phyloP scores from a whole-genome alignment of 2,113 vertebrate genomes.

The Zosterops japonicus region DNA sequence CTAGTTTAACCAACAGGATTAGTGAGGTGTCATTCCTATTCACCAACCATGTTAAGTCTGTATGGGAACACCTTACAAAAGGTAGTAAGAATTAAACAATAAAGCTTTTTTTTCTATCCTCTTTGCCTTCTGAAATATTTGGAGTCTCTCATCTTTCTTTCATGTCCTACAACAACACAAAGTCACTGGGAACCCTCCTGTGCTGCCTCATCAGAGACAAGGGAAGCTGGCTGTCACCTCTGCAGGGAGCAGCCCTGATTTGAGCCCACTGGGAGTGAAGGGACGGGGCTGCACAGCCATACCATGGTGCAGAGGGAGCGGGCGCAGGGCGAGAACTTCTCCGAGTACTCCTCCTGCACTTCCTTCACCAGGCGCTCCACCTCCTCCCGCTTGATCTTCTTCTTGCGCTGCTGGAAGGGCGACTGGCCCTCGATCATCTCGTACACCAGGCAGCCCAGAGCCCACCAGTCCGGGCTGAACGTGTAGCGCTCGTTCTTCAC shows the following conservation, averaged over 20 bases:
- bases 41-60: no score
- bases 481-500: slow-evolving; percentile 95
- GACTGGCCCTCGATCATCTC: slow-evolving; percentile 99
- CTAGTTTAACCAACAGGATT: no score
- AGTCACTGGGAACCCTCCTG: neutral
- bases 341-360: slow-evolving; percentile 89
- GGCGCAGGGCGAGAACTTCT: slow-evolving; percentile 86
- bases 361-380: slow-evolving; percentile 93
- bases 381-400: slow-evolving; percentile 96
- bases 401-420: slow-evolving; percentile 96
- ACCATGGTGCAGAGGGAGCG: slow-evolving; percentile 90
- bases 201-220: neutral
- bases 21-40: no score
- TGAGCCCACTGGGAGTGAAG: neutral
- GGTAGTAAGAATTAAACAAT: no score
- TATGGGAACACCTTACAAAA: no score
- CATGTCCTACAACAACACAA: no score
- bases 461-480: slow-evolving; percentile 97
- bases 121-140: no score
- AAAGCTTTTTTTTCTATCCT: no score
- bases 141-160: no score
- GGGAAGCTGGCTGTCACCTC: neutral
- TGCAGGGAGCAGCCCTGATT: neutral
- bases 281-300: neutral
- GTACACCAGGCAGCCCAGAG: slow-evolving; percentile 91